Base-by-base conservation (phyloP, 2,797 vertebrate species). In the Masticophis lateralis region DNA sequence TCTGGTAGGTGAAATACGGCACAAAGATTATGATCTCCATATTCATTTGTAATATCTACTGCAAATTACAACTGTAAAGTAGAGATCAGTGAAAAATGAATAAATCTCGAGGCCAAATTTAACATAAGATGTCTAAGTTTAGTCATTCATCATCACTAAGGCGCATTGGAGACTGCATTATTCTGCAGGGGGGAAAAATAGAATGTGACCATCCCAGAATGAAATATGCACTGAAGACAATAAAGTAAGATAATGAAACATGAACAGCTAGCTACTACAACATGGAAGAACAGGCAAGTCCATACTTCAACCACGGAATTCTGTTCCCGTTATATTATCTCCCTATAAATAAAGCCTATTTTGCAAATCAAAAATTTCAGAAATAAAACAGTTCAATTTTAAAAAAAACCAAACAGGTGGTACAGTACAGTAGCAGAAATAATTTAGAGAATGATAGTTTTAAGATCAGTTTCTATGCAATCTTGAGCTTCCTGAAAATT, bases 71-170 rank as follows among this genome's bases (percentile, higher is more conserved):
- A 61, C 20, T 37, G 91, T 74, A 57, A 94, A 90, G 5, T 59
- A 53, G 53, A 51, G 18, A 1, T 47, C n/a, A 74, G 5, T 79
- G 66, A 37, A 74, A 93, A 93, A n/a, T 56, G 61, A 95, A 11
- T 2, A 92, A n/a, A 74, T 61, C 86, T 91, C 0, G 2, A 13
- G 10, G 56, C 3, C 88, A 16, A 18, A 86, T 92, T 94, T 95
- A 59, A 95, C 94, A 95, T 91, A 37, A 0, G 0, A 2, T 88
- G 28, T 92, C 18, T 63, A 47, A 28, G 57, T 94, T 87, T 94
- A 86, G 94, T 91, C 18, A 92, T n/a, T 95, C 79, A 92, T 95
- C 83, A 69, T 91, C 91, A 92, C 2, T 92, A 57, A 92, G 9
- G 25, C 28, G 0, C 92, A 90, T 90, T 94, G 95, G 18, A 22